phyloP scores from a whole-genome alignment of 2,113 vertebrate genomes.

The Actenoides hombroni region DNA sequence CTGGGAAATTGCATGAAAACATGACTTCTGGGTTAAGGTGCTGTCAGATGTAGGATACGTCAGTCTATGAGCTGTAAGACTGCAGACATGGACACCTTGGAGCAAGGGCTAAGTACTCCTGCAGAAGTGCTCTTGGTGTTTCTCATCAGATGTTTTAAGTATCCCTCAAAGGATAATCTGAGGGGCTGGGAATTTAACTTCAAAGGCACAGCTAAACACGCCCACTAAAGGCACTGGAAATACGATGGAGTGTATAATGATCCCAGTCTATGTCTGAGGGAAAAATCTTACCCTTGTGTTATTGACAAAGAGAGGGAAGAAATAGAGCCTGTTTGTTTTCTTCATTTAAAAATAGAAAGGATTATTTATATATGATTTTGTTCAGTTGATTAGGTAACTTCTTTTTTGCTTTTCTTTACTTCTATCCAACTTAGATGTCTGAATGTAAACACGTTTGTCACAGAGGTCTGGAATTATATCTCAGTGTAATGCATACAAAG shows the following conservation, averaged over 20 bases:
- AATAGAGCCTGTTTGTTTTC: neutral
- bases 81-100: rapidly evolving
- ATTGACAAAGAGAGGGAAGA: neutral
- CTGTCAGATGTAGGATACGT: neutral
- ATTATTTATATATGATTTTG: neutral
- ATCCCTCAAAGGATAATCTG: neutral
- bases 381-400: neutral
- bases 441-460: neutral
- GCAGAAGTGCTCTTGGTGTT: neutral
- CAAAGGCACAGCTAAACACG: neutral
- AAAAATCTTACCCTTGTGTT: neutral
- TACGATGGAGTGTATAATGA: neutral
- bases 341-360: neutral
- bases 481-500: neutral
- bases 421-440: neutral
- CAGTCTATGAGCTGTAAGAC: neutral
- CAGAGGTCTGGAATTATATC: neutral
- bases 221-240: neutral
- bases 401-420: neutral
- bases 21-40: neutral
- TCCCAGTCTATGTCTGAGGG: neutral
- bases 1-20: rapidly evolving
- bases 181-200: neutral
- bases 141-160: neutral
- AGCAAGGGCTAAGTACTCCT: neutral